Base-by-base conservation (phyloP, 2,797 vertebrate species). In the Adrianichthys oophorus region DNA sequence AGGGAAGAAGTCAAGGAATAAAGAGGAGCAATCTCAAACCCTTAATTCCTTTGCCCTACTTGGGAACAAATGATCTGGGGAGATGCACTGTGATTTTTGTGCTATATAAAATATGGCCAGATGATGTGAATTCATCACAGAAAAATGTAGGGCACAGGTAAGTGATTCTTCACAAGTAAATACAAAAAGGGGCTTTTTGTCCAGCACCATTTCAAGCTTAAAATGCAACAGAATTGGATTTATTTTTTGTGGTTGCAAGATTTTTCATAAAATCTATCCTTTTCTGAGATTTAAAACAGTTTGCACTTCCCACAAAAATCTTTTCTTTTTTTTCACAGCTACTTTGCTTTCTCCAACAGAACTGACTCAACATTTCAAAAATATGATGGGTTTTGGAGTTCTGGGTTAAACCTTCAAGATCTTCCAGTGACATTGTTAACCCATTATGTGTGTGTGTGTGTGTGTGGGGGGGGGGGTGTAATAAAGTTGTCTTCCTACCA, bases 81-180 rank as follows among this genome's bases (percentile, higher is more conserved):
- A 76, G 64, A 51, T 6, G 53, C 12, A 21, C 7, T 12, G 49
- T 50, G 54, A 59, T 84, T 74, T 83, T 79, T 83, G 70, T 65
- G 76, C 84, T 90, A 79, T 90, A 91, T 91, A 89, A 91, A 91
- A 89, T 80, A 91, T 90, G 77, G 68, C 77, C 63, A 37, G 60
- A 69, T 80, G 87, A 87, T 72, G 17, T 80, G 76, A 84, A 91
- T 86, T 87, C 84, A 90, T 90, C 78, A 74, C 59, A 5, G 63
- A 61, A 69, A 83, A 78, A 78, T 80, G 74, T 80, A 74, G 67
- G 69, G 69, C 63, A 78, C 62, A 50, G 77, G 62, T 67, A 70
- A 74, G 83, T 72, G 82, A 90, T 90, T 86, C 78, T 87, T 91
- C 87, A 90, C 74, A 63, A 68, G 61, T 43, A 51, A 74, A 66